Percentiles rank a stretch among this genome's conserved stretches.
Conservation (phyloP, 2,888 invertebrate genomes). For the Hemicrepidius hirtus region DNA sequence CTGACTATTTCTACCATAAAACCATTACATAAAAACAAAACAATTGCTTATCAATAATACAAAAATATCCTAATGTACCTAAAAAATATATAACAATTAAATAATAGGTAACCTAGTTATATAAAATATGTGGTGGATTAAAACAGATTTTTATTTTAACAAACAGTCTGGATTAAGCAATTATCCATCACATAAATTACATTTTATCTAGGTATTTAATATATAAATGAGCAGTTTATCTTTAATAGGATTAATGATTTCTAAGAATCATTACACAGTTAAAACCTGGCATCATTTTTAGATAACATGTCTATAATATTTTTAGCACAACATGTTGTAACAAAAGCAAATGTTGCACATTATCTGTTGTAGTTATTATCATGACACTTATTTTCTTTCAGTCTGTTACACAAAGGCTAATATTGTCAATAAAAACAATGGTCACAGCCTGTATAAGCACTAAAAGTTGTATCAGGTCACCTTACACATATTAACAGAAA, state of each 20-base stretch:
- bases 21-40: constrained; percentile 50
- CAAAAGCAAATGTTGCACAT: constrained; percentile 3
- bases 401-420: constrained; percentile 35
- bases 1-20: constrained; percentile 50
- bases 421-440: constrained; percentile 40
- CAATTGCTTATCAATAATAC: constrained; percentile 34
- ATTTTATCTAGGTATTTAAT: constrained; percentile 13
- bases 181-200: constrained; percentile 5
- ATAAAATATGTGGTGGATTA: not conserved
- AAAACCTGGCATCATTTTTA: constrained; percentile 8
- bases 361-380: not conserved
- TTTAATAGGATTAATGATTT: constrained; percentile 12
- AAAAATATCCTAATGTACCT: constrained; percentile 29
- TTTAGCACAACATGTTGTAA: not conserved
- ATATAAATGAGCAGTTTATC: constrained; percentile 20
- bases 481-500: constrained; percentile 4
- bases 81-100: constrained; percentile 15
- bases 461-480: constrained; percentile 40
- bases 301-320: constrained; percentile 1
- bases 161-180: constrained; percentile 21
- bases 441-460: constrained; percentile 49
- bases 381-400: constrained; percentile 27
- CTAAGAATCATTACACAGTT: not conserved
- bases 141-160: not conserved
- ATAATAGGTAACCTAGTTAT: constrained; percentile 7